Evolutionary conservation across 2,113 vertebrate species (phyloP).

Genomic region (Caranx melampygus): DNA sequence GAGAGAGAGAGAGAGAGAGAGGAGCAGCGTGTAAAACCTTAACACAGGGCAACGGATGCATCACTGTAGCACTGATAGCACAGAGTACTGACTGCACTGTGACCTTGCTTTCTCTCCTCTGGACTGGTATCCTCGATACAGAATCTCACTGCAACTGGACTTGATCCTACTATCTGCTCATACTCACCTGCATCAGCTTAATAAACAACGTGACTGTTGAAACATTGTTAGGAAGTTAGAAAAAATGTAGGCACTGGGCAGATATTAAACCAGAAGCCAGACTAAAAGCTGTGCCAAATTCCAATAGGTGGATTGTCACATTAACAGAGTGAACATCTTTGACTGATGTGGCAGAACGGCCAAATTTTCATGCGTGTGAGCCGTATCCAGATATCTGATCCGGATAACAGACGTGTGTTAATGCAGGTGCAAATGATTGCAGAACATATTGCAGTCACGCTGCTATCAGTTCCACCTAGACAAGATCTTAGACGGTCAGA

Average conservation of each 20-base stretch:
- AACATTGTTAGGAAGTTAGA: not conserved
- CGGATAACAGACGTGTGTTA: not conserved
- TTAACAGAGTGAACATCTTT: not conserved
- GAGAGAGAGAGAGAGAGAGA: not conserved
- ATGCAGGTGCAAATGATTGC: not conserved
- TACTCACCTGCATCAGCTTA: not conserved
- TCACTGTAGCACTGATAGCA: constrained; percentile 59
- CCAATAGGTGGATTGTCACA: not conserved
- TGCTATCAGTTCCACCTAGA: not conserved
- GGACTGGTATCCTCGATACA: constrained; percentile 10
- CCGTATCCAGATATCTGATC: not conserved
- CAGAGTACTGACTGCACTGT: constrained; percentile 55
- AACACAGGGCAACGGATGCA: constrained; percentile 12
- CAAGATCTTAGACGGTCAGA: not conserved
- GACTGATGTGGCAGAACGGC: not conserved
- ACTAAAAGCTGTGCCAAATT: constrained; percentile 4
- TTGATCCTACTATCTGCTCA: not conserved
- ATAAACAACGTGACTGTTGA: not conserved
- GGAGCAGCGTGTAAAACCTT: constrained; percentile 2
- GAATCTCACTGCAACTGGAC: constrained; percentile 6
- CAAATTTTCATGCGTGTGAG: not conserved
- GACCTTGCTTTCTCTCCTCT: constrained; percentile 30
- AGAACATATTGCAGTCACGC: not conserved
- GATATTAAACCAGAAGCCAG: constrained; percentile 3
- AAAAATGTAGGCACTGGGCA: not conserved